Percentiles rank a stretch among this genome's conserved stretches.
Evolutionary conservation across 2,888 invertebrate genomes (phyloP).

Genomic region (Drosophila fungiperda): DNA sequence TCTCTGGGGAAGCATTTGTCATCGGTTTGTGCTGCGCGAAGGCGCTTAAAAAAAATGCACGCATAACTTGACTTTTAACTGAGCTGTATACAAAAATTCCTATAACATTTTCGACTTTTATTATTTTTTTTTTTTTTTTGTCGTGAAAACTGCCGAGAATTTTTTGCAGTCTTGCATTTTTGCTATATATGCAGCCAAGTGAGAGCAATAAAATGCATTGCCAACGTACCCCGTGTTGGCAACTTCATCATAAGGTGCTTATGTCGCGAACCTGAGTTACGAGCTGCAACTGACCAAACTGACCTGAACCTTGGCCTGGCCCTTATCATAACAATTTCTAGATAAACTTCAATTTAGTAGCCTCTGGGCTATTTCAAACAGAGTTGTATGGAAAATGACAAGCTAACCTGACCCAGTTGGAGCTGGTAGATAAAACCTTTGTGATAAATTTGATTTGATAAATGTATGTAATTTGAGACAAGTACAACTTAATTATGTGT

Average conservation of each 20-base stretch:
- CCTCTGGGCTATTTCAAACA: neutral
- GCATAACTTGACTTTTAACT: constrained; percentile 71
- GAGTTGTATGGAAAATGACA: neutral
- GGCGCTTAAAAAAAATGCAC: constrained; percentile 55
- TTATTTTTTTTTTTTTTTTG: neutral
- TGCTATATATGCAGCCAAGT: constrained; percentile 37
- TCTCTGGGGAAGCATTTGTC: constrained; percentile 74
- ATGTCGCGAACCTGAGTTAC: constrained; percentile 7
- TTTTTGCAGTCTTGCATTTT: constrained; percentile 13
- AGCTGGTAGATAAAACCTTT: neutral
- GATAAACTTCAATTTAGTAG: constrained; percentile 2
- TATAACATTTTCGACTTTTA: constrained; percentile 45
- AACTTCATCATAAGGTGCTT: constrained; percentile 44
- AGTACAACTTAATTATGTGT: neutral
- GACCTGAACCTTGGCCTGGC: constrained; percentile 16
- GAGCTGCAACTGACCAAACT: neutral
- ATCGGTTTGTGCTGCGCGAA: constrained; percentile 40
- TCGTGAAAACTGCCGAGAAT: constrained; percentile 16
- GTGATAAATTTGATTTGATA: neutral
- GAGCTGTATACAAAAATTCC: constrained; percentile 53
- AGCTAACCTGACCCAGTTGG: constrained; percentile 1
- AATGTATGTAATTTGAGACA: neutral
- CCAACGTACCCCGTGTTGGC: constrained; percentile 40
- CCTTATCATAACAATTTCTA: constrained; percentile 3
- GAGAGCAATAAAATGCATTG: constrained; percentile 65